These are phyloP conservation scores for Charadrius vociferus DNA, from an alignment of 2,113 vertebrate genomes.

Conservation along the genomic window DNA sequence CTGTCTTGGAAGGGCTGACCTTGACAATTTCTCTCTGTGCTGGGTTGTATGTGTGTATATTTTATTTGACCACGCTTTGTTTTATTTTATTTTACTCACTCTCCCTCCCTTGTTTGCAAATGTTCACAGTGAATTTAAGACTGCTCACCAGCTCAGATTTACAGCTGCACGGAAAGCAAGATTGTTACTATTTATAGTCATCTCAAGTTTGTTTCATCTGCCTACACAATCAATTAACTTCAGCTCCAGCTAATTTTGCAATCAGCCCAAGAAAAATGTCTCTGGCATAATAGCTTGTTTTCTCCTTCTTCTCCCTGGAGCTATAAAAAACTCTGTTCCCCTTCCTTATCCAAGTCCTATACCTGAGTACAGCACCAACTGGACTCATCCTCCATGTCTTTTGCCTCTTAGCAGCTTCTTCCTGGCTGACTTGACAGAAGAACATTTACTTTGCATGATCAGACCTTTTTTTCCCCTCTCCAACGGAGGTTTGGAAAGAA, in stretches of 20 bases:
- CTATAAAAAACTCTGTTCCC: slow-evolving; percentile 35
- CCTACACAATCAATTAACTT: slow-evolving; percentile 69
- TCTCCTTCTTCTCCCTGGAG: slow-evolving; percentile 23
- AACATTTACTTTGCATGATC: slow-evolving; percentile 24
- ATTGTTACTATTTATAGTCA: slow-evolving; percentile 59
- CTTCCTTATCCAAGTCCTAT: slow-evolving; percentile 1
- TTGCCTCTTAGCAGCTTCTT: slow-evolving; percentile 26
- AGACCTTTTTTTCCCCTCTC: slow-evolving; percentile 30
- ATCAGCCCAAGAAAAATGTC: slow-evolving; percentile 54
- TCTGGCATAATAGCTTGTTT: slow-evolving; percentile 45
- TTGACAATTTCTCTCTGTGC: background rate
- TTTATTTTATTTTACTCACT: background rate
- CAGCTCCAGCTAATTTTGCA: slow-evolving; percentile 67
- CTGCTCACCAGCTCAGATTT: slow-evolving; percentile 36
- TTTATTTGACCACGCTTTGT: background rate
- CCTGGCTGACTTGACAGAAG: background rate
- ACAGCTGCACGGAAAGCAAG: slow-evolving; percentile 32
- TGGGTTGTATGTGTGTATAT: background rate
- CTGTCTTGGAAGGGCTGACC: background rate
- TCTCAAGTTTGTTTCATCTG: slow-evolving; percentile 65
- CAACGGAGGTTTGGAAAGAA: slow-evolving; percentile 38
- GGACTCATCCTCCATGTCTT: background rate
- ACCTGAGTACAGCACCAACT: background rate
- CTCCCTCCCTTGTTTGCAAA: background rate
- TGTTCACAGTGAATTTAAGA: background rate